phyloP scores from a whole-genome alignment of 2,113 vertebrate genomes.

The Pogona vitticeps region DNA sequence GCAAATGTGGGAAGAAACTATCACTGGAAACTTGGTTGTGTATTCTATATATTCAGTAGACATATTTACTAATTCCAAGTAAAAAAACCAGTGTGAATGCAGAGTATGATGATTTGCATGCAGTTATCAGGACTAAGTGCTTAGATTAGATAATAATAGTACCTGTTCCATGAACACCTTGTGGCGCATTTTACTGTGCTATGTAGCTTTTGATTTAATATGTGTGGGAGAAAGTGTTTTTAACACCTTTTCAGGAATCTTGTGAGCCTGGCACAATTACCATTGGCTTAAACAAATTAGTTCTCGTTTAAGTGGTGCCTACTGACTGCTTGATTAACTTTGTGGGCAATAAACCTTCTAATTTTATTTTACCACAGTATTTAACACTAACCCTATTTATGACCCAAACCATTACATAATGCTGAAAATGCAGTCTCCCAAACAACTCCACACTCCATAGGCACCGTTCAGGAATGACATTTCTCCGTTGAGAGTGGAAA shows the following conservation, averaged over 20 bases:
- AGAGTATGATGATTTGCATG: constrained; percentile 57
- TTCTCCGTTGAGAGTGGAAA: not conserved
- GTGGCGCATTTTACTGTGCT: constrained; percentile 50
- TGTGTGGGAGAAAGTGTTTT: constrained; percentile 39
- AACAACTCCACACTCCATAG: constrained; percentile 39
- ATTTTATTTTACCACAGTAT: constrained; percentile 62
- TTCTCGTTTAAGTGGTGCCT: constrained; percentile 57
- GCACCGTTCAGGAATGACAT: constrained; percentile 10
- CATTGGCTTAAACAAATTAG: constrained; percentile 60
- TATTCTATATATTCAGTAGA: not conserved
- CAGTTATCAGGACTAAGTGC: constrained; percentile 63
- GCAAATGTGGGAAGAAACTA: not conserved
- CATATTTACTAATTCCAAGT: not conserved
- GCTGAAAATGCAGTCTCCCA: constrained; percentile 61
- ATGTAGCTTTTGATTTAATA: constrained; percentile 6
- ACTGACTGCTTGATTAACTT: constrained; percentile 66
- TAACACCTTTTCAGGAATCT: constrained; percentile 58
- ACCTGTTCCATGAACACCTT: constrained; percentile 43
- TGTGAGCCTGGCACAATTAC: constrained; percentile 60
- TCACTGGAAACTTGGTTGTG: not conserved
- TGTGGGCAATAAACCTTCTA: constrained; percentile 68
- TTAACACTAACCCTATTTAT: constrained; percentile 66
- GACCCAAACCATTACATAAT: constrained; percentile 62
- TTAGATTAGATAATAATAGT: constrained; percentile 69
- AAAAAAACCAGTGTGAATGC: constrained; percentile 21